These are phyloP conservation scores for Eueides isabella DNA, from an alignment of 1,140 invertebrate species.

Conservation along the genomic window DNA sequence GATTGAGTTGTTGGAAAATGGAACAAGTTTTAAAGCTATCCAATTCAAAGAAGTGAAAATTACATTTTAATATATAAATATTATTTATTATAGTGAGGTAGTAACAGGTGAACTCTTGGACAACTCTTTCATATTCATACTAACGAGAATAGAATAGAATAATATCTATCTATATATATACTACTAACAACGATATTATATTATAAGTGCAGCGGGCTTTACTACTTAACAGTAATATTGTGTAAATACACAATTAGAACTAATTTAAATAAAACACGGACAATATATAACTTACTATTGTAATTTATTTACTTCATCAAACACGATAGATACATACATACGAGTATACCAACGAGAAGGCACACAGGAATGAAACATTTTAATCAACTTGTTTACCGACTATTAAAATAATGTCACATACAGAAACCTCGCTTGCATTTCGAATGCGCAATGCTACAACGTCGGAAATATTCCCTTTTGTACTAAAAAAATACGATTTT, in stretches of 20 bases:
- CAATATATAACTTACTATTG: background rate
- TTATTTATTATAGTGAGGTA: background rate
- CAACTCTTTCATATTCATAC: background rate
- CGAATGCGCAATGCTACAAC: conserved; percentile 6
- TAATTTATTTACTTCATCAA: background rate
- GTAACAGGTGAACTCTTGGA: background rate
- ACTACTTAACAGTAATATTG: too few species aligned
- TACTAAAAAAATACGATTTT: conserved; percentile 10
- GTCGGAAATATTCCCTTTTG: conserved; percentile 9
- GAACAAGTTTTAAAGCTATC: conserved; percentile 39
- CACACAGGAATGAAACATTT: conserved; percentile 11
- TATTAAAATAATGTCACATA: conserved; percentile 14
- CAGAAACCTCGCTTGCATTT: conserved; percentile 14
- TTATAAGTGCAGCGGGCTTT: too few species aligned
- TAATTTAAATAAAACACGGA: background rate
- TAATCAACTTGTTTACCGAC: conserved; percentile 5
- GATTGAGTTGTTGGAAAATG: conserved; percentile 36
- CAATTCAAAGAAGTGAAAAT: conserved; percentile 29
- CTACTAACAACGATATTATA: too few species aligned
- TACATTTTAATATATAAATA: conserved; percentile 27
- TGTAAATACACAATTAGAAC: background rate
- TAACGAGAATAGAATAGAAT: too few species aligned
- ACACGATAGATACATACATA: background rate
- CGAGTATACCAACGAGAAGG: conserved; percentile 15
- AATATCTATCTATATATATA: too few species aligned